phyloP scores from a whole-genome alignment of 2,113 vertebrate genomes.

The Pristiophorus japonicus region DNA sequence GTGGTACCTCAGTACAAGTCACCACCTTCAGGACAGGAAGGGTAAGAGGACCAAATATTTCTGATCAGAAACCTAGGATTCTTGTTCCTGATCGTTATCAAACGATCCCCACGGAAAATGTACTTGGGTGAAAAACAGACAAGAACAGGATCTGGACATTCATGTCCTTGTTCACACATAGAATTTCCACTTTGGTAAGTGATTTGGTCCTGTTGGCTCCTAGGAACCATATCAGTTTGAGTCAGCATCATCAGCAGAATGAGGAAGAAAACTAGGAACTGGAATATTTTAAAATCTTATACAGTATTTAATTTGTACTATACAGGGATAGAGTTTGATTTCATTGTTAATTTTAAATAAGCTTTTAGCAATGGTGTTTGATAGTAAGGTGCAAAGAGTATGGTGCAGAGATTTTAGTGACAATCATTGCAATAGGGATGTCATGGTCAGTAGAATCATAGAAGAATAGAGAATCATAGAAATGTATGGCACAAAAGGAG shows the following conservation, averaged over 20 bases:
- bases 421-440: neutral
- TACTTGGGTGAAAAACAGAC: neutral
- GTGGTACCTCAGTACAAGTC: too few relatives aligned
- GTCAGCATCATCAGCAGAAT: neutral
- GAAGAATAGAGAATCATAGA: too few relatives aligned
- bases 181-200: neutral
- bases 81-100: neutral
- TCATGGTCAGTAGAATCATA: neutral
- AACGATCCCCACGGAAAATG: neutral
- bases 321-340: neutral
- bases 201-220: neutral
- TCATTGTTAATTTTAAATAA: neutral
- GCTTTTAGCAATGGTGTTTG: neutral
- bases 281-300: neutral
- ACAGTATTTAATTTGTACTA: neutral
- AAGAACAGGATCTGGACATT: neutral
- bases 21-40: neutral
- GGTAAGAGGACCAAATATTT: neutral
- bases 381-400: neutral
- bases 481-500: too few relatives aligned
- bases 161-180: neutral
- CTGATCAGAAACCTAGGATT: neutral
- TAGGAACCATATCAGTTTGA: neutral
- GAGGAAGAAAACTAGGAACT: neutral
- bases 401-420: neutral